Base-by-base conservation (phyloP, 2,888 invertebrate species). In the Pomacea canaliculata region DNA sequence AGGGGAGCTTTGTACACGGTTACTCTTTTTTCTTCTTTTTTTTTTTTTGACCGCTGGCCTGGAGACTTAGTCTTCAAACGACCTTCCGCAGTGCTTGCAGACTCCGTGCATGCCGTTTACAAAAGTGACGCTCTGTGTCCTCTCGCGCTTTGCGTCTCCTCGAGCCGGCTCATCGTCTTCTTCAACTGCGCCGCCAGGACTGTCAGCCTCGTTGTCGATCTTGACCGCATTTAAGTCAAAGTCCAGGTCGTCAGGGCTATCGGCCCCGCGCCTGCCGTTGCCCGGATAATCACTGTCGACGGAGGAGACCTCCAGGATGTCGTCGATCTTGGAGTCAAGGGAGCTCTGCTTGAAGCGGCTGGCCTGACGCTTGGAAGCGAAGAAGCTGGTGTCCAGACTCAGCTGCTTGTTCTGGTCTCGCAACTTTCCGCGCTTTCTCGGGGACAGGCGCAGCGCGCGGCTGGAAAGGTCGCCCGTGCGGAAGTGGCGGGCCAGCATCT, bases 311-410 rank as follows among this genome's bases (percentile, higher is more conserved):
- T 90, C 89, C 13, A 90, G 82, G 65, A 90, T 90, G 75, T 90
- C 89, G 68, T 90, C 90, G 13, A 90, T 88, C 77, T 90, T 90
- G 60, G 89, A 89, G 80, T 90, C 90, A 1, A 90, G 84, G 18
- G 89, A 89, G 9, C 85, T 70, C 80, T 90, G 89, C 77, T 87
- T 87, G 78, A 82, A 83, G 19, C 81, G 81, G 10, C 81, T 77
- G 12, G 81, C 77, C 23, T 78, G 75, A 37, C 78, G 79, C 73
- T 77, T 76, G 60, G 76, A 67, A 18, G 77, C 68, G 60, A 78
- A 76, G 65, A 80, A 72, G 78, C 75, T 84, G 75, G 85, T 84
- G 78, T 90, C 89, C 48, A 90, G 84, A 78, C 89, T 89, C 83
- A 86, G 86, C 76, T 89, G 90, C 81, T 87, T 88, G 76, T 83